These are phyloP conservation scores for Heliconius hewitsoni DNA, from an alignment of 1,140 invertebrate species.

Conservation along the genomic window DNA sequence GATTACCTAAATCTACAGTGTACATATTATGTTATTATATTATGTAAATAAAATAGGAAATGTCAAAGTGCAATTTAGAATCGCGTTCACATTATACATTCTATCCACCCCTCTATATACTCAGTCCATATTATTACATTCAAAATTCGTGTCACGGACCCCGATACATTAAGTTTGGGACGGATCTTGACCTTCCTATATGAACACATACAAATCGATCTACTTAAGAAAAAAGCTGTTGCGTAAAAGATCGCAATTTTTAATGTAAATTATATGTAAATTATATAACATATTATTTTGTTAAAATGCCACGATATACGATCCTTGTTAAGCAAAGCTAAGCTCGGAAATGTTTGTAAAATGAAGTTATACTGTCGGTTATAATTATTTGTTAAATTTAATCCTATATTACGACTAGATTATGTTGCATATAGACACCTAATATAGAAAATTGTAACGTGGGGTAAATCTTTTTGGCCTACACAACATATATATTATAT, in stretches of 20 bases:
- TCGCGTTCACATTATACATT: slow-evolving; percentile 23
- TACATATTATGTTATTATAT: neutral
- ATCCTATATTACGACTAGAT: slow-evolving; percentile 30
- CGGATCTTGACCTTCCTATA: slow-evolving; percentile 45
- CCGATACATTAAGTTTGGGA: slow-evolving; percentile 43
- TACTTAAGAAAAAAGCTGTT: slow-evolving; percentile 13
- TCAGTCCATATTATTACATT: slow-evolving; percentile 32
- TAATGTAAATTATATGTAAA: slow-evolving; percentile 29
- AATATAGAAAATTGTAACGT: slow-evolving; percentile 27
- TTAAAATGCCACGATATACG: slow-evolving; percentile 24
- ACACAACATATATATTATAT: neutral
- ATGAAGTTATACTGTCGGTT: slow-evolving; percentile 12
- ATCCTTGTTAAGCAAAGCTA: neutral
- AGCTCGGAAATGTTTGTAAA: neutral
- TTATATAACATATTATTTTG: too few relatives aligned
- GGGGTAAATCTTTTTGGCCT: neutral
- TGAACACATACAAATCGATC: slow-evolving; percentile 29
- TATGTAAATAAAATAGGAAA: slow-evolving; percentile 2
- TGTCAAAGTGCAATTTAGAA: slow-evolving; percentile 34
- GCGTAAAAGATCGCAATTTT: neutral
- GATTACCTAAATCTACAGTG: neutral
- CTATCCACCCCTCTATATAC: slow-evolving; percentile 27
- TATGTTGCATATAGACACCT: slow-evolving; percentile 37
- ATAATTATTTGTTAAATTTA: slow-evolving; percentile 13
- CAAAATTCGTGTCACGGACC: slow-evolving; percentile 36